phyloP scores from a whole-genome alignment of 2,888 invertebrate species.

The Cabera pusaria region DNA sequence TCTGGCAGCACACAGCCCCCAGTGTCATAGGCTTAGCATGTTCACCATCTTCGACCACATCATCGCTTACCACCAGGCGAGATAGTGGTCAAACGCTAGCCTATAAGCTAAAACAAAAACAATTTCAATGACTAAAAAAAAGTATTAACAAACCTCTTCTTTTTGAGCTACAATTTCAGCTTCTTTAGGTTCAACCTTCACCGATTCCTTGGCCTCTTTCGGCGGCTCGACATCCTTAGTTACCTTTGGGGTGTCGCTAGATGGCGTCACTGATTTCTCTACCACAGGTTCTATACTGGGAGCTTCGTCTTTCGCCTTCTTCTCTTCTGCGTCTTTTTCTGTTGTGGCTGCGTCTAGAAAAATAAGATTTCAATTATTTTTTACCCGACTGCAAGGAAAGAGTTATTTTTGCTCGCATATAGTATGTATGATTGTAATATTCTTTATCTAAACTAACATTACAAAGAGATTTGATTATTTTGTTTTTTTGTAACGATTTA shows the following conservation, averaged over 20 bases:
- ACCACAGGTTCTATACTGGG: conserved; percentile 52
- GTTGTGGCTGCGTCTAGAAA: conserved; percentile 28
- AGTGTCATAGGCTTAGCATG: too few relatives aligned
- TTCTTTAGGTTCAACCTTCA: conserved; percentile 10
- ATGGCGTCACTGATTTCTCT: conserved; percentile 17
- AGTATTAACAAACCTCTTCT: conserved; percentile 14
- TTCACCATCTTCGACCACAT: too few relatives aligned
- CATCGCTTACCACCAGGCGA: too few relatives aligned
- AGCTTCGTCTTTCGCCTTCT: conserved; percentile 44
- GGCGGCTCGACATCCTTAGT: not conserved
- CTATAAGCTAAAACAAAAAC: too few relatives aligned
- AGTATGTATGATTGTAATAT: too few relatives aligned
- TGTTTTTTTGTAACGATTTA: too few relatives aligned
- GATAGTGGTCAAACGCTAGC: too few relatives aligned
- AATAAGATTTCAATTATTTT: not conserved
- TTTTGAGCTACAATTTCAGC: conserved; percentile 5
- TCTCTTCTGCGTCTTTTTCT: conserved; percentile 25
- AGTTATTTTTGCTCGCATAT: not conserved
- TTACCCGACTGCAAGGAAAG: too few relatives aligned
- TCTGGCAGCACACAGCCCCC: too few relatives aligned
- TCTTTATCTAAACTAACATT: too few relatives aligned
- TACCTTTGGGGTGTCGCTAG: conserved; percentile 1
- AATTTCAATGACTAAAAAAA: too few relatives aligned
- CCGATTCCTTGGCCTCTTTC: conserved; percentile 4
- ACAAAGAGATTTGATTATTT: too few relatives aligned